Conservation (phyloP, 2,888 invertebrate genomes). For the Melanostoma mellinum region DNA sequence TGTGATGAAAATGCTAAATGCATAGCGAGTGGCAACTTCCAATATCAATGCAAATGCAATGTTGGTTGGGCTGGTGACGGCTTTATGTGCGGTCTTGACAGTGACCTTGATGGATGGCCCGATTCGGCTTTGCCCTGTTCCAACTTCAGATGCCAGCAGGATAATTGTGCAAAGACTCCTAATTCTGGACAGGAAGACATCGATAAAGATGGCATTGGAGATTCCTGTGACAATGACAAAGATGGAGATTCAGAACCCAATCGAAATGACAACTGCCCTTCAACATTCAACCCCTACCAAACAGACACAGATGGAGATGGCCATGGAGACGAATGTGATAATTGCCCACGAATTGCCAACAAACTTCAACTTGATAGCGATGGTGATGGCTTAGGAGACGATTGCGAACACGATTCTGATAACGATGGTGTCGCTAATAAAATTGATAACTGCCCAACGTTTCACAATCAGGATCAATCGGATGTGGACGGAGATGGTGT, state of each 20-base stretch:
- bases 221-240: conserved; percentile 95
- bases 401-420: conserved; percentile 95
- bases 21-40: conserved; percentile 79
- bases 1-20: conserved; percentile 93
- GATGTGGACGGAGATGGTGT: conserved; percentile 93
- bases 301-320: conserved; percentile 89
- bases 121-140: conserved; percentile 89
- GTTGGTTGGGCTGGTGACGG: conserved; percentile 97
- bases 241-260: conserved; percentile 88
- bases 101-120: conserved; percentile 95
- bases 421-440: conserved; percentile 91
- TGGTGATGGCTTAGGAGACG: conserved; percentile 90
- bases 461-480: conserved; percentile 89
- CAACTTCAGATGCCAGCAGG: conserved; percentile 88
- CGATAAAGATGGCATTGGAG: conserved; percentile 92
- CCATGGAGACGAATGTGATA: conserved; percentile 92
- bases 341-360: conserved; percentile 93
- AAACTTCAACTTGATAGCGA: conserved; percentile 92
- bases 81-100: conserved; percentile 90
- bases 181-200: conserved; percentile 97
- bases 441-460: conserved; percentile 89
- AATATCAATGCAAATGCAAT: conserved; percentile 85
- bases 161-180: conserved; percentile 93
- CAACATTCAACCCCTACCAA: conserved; percentile 91
- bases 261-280: conserved; percentile 91